Base-by-base conservation (phyloP, 2,888 invertebrate species). In the Xiphydria camelus region DNA sequence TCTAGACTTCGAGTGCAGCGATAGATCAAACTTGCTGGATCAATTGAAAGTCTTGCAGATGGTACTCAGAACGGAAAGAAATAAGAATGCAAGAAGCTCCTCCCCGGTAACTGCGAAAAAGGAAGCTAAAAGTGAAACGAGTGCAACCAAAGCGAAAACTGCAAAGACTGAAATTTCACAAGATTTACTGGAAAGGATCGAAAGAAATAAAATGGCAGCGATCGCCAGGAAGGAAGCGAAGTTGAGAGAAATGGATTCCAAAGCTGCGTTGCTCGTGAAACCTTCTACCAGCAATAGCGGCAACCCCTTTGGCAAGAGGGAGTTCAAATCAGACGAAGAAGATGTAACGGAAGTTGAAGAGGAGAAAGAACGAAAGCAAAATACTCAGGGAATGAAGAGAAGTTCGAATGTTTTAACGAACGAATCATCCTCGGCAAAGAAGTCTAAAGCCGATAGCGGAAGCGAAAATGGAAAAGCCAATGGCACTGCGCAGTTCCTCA, bases 41-140 rank as follows among this genome's bases (percentile, higher is more conserved):
- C 75, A 75, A 43, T 44, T 71, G 6, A 68, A 62, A 54, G 51
- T 61, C 55, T 78, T 59, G 66, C 82, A 36, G 56, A 77, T 26
- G 75, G 78, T 56, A 68, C 75, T 64, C 57, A 79, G 36, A 39
- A 80, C 43, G 74, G 78, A 64, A 6, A 57, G 49, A 18, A 50
- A 57, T 3, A 57, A 32, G 15, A 50, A 45, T 19, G 39, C n/a
- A 14, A 43, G n/a, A n/a, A n/a, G n/a, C 34, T 6, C 17, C 17
- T 7, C 5, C 18, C 5, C 10, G 19, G 6, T 9, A 34, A 34
- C 10, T 12, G n/a, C n/a, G n/a, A n/a, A n/a, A n/a, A 5, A 9
- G 32, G 4, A 33, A 7, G 10, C 36, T 21, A 18, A 17, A 35
- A 2, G 21, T n/a, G 22, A 17, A 34, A 36, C 36, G 7, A 12